Conservation (phyloP, 2,888 invertebrate species). For the Caenorhabditis afra region DNA sequence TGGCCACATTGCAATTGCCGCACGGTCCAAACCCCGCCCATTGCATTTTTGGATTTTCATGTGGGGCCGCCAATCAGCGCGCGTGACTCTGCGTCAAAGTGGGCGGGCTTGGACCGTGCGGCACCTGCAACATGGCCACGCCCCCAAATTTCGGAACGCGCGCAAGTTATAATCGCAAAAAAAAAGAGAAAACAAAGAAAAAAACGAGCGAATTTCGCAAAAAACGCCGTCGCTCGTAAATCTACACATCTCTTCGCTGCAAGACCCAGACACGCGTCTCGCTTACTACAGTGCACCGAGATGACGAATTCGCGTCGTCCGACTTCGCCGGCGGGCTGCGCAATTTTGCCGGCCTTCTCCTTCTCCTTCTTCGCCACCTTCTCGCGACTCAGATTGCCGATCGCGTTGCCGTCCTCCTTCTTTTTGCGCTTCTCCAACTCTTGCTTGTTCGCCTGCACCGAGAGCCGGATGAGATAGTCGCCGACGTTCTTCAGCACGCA, state of each 20-base stretch:
- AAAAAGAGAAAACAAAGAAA: too few relatives aligned
- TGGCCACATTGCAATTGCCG: too few relatives aligned
- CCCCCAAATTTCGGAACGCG: too few relatives aligned
- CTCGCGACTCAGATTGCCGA: constrained; percentile 41
- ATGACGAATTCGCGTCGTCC: constrained; percentile 41
- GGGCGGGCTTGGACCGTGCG: too few relatives aligned
- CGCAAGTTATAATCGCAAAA: too few relatives aligned
- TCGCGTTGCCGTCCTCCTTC: constrained; percentile 23
- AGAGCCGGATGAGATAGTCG: constrained; percentile 36
- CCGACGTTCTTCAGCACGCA: constrained; percentile 27
- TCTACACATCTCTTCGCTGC: constrained; percentile 38
- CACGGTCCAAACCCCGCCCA: too few relatives aligned
- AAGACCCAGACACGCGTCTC: not conserved
- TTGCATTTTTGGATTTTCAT: constrained; percentile 7
- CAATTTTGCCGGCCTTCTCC: constrained; percentile 23
- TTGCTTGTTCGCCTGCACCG: constrained; percentile 41
- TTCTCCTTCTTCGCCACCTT: constrained; percentile 39
- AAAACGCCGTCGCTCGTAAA: too few relatives aligned
- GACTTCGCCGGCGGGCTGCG: constrained; percentile 6
- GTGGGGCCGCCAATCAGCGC: too few relatives aligned
- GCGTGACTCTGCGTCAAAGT: too few relatives aligned
- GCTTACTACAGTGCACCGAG: constrained; percentile 36
- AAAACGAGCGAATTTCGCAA: too few relatives aligned
- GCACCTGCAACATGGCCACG: too few relatives aligned
- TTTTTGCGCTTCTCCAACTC: constrained; percentile 41